Evolutionary conservation across 2,797 vertebrate genomes (phyloP).

Genomic region (Pelobates cultripes): DNA sequence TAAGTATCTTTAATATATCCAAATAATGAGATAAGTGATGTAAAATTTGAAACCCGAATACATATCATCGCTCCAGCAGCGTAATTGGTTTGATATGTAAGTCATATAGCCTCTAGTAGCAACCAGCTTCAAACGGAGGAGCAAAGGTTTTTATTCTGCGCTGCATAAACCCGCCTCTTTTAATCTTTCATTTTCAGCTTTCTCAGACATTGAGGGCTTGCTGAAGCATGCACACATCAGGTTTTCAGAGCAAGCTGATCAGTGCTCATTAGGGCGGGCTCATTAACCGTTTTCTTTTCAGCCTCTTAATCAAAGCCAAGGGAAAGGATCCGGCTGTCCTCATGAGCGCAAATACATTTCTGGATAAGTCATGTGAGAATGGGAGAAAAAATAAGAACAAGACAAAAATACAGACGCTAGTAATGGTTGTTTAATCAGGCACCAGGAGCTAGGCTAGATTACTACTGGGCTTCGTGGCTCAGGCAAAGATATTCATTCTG

Average conservation of each 20-base stretch:
- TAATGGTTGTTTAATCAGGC: conserved; percentile 50
- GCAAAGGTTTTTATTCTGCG: conserved; percentile 21
- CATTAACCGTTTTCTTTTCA: conserved; percentile 47
- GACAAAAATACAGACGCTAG: conserved; percentile 17
- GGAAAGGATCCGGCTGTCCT: conserved; percentile 47
- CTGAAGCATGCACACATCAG: conserved; percentile 44
- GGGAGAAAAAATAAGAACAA: neutral
- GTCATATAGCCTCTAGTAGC: conserved; percentile 2
- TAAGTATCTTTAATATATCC: neutral
- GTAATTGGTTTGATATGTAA: conserved; percentile 27
- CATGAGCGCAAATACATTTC: conserved; percentile 43
- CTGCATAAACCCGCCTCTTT: conserved; percentile 38
- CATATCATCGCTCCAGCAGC: conserved; percentile 1
- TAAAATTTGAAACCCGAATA: neutral
- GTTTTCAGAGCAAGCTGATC: conserved; percentile 49
- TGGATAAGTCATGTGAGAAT: conserved; percentile 41
- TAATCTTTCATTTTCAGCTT: conserved; percentile 46
- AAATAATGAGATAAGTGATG: neutral
- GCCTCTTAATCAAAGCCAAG: conserved; percentile 52
- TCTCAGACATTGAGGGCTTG: conserved; percentile 27
- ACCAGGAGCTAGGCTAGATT: conserved; percentile 28
- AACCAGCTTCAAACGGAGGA: neutral
- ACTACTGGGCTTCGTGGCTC: conserved; percentile 15
- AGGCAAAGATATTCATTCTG: conserved; percentile 18
- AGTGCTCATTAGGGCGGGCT: conserved; percentile 44